A percentile compares a stretch with the other conserved stretches of the same genome.
phyloP scores from a whole-genome alignment of 92 coral and sea anemone genomes.

The Palythoa heliodiscus region DNA sequence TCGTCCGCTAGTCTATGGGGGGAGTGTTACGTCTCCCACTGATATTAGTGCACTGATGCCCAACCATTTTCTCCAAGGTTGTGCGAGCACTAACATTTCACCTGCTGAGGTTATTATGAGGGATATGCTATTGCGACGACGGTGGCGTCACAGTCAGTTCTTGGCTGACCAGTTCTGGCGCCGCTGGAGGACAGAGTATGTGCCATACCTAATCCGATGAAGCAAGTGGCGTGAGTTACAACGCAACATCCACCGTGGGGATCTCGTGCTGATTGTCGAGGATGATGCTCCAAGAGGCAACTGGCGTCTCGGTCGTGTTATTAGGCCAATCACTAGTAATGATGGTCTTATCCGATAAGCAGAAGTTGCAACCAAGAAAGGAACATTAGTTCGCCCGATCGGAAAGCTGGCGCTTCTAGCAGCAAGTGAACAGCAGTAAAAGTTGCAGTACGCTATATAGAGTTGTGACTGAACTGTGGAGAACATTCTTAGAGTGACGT shows the following conservation, averaged over 20 bases:
- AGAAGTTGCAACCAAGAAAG: conserved; percentile 44
- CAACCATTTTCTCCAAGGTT: not conserved
- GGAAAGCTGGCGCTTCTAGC: conserved; percentile 17
- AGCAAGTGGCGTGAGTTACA: conserved; percentile 55
- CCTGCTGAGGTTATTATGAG: conserved; percentile 33
- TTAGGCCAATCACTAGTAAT: conserved; percentile 33
- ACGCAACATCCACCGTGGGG: conserved; percentile 31
- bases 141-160: conserved; percentile 57
- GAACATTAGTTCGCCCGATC: conserved; percentile 24
- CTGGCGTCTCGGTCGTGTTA: conserved; percentile 45
- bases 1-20: conserved; percentile 37
- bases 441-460: not conserved
- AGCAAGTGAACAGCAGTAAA: conserved; percentile 3
- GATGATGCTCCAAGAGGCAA: conserved; percentile 38
- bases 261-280: conserved; percentile 47
- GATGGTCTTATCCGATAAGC: conserved; percentile 50
- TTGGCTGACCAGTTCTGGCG: conserved; percentile 50
- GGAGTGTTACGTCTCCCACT: not conserved
- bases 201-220: conserved; percentile 40
- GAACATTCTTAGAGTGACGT: too few relatives aligned
- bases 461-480: too few relatives aligned
- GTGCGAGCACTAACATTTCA: conserved; percentile 35
- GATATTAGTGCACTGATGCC: not conserved
- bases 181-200: conserved; percentile 52
- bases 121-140: conserved; percentile 33